phyloP scores from a whole-genome alignment of 2,797 vertebrate species.

The Clarias fuscus region DNA sequence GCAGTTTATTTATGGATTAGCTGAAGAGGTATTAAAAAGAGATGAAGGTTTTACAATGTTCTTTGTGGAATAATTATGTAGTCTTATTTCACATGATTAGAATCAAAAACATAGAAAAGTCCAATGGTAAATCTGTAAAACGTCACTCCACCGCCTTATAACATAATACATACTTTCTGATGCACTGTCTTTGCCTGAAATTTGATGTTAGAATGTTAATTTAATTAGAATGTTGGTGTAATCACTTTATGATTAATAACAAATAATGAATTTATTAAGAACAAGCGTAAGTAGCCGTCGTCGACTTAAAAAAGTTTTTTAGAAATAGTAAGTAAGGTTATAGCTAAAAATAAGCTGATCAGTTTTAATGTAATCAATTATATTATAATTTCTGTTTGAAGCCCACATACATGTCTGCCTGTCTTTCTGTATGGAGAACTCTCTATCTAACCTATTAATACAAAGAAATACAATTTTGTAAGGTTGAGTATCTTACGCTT shows the following conservation, averaged over 20 bases:
- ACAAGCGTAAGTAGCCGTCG: no score
- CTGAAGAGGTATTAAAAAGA: not conserved
- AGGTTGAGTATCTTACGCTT: no score
- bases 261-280: no score
- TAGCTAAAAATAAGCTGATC: no score
- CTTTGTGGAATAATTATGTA: not conserved
- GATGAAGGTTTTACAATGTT: slow-evolving; percentile 1
- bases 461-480: no score
- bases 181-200: not conserved
- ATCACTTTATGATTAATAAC: not conserved
- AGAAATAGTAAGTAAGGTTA: no score
- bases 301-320: no score
- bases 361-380: no score
- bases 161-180: not conserved
- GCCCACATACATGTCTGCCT: no score
- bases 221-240: not conserved
- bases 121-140: not conserved
- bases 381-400: no score
- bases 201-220: not conserved
- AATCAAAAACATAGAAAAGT: not conserved
- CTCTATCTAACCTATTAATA: no score
- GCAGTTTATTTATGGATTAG: slow-evolving; percentile 48
- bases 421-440: no score
- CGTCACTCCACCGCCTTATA: not conserved
- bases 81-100: slow-evolving; percentile 1